A percentile compares a stretch with the other conserved stretches of the same genome.
phyloP scores from a whole-genome alignment of 2,888 invertebrate species.

The Andrena haemorrhoa region DNA sequence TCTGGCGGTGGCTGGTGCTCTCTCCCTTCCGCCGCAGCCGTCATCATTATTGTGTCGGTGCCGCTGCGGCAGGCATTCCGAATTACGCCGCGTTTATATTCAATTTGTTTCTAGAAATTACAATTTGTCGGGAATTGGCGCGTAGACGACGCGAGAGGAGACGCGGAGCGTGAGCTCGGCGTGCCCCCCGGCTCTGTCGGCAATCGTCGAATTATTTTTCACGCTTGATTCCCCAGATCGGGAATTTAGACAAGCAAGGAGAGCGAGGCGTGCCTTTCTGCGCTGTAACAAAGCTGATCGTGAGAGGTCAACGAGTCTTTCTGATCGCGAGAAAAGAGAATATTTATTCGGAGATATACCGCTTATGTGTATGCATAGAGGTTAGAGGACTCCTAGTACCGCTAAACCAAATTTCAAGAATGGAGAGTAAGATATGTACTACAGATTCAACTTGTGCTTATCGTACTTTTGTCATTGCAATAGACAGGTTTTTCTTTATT shows the following conservation, averaged over 20 bases:
- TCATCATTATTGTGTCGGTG: constrained; percentile 81
- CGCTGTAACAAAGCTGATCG: too few species aligned
- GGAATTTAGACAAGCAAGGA: neutral
- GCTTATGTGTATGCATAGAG: too few species aligned
- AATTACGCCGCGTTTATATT: constrained; percentile 83
- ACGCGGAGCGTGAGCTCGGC: constrained; percentile 47
- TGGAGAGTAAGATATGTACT: neutral
- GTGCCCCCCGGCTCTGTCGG: constrained; percentile 36
- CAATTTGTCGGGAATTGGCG: constrained; percentile 82
- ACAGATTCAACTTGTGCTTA: neutral
- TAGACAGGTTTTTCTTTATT: neutral
- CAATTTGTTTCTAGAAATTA: constrained; percentile 84
- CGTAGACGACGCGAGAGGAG: constrained; percentile 69
- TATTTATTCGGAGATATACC: too few species aligned
- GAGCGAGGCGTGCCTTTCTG: neutral
- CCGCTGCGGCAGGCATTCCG: constrained; percentile 82
- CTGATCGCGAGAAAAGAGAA: too few species aligned
- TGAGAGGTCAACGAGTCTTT: neutral
- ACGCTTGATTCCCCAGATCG: constrained; percentile 11
- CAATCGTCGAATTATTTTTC: constrained; percentile 42
- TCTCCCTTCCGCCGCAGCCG: constrained; percentile 72
- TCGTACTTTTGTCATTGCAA: neutral
- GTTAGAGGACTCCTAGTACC: too few species aligned
- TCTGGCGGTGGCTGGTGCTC: constrained; percentile 67
- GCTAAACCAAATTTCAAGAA: neutral